A percentile compares a stretch with the other conserved stretches of the same genome.
Conservation (phyloP, 2,888 invertebrate species). For the Hemicrepidius hirtus region DNA sequence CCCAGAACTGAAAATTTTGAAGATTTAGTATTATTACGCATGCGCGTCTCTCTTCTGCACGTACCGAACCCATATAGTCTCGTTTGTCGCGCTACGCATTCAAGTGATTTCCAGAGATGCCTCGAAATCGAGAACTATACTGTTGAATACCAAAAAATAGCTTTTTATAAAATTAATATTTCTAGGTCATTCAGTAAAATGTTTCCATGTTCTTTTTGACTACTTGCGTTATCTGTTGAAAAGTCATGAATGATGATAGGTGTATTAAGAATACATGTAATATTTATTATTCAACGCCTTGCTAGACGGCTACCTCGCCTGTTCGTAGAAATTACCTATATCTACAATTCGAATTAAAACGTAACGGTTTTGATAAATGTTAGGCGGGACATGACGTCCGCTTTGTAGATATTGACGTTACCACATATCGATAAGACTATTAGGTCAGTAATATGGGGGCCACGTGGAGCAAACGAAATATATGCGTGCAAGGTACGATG, state of each 20-base stretch:
- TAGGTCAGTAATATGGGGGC: constrained; percentile 5
- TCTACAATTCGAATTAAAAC: neutral
- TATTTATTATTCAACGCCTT: constrained; percentile 21
- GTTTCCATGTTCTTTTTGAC: no score
- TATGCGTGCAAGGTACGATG: neutral
- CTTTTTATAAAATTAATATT: constrained; percentile 1
- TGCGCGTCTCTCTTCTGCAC: no score
- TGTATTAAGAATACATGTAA: neutral
- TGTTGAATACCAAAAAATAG: no score
- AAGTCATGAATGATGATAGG: constrained; percentile 20
- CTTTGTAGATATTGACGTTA: constrained; percentile 13
- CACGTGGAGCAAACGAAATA: neutral
- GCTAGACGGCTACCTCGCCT: neutral
- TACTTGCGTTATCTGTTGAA: neutral
- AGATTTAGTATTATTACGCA: no score
- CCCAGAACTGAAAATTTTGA: no score
- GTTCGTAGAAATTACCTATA: constrained; percentile 3
- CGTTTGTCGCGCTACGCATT: no score
- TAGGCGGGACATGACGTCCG: neutral
- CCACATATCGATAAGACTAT: constrained; percentile 1
- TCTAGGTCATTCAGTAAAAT: neutral
- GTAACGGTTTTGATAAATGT: constrained; percentile 26
- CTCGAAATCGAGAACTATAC: no score
- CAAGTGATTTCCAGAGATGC: no score
- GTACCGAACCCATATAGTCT: no score